Conservation (phyloP, 1,140 invertebrate species). For the Drosophila insularis region DNA sequence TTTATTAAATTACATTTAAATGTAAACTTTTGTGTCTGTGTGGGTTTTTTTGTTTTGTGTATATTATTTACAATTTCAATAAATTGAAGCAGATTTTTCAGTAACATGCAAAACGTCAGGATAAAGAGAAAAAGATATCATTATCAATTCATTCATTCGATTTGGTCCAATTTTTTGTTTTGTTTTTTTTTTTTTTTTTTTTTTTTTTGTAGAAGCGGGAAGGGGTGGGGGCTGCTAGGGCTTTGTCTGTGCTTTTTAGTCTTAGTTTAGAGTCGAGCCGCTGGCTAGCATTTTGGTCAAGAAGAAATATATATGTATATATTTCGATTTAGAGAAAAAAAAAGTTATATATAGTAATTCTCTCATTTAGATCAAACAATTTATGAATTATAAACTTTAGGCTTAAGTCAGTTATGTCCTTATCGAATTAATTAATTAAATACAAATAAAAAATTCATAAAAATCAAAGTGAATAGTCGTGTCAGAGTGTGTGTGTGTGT, state of each 20-base stretch:
- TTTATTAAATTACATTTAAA: conserved; percentile 56
- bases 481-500: neutral
- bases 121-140: conserved; percentile 25
- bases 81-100: conserved; percentile 80
- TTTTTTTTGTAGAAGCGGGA: neutral
- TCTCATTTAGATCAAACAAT: conserved; percentile 10
- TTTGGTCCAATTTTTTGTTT: neutral
- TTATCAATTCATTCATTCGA: conserved; percentile 1
- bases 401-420: conserved; percentile 15
- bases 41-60: neutral
- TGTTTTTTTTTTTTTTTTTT: neutral
- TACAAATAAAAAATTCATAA: conserved; percentile 9
- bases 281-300: conserved; percentile 33
- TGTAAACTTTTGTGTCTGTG: conserved; percentile 4
- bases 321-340: conserved; percentile 5
- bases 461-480: neutral
- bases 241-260: conserved; percentile 38
- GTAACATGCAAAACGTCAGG: conserved; percentile 78
- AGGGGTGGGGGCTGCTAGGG: conserved; percentile 18
- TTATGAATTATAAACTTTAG: conserved; percentile 4
- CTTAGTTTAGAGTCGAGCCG: conserved; percentile 29
- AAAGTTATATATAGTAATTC: conserved; percentile 19
- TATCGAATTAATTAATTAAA: conserved; percentile 24
- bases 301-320: neutral
- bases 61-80: conserved; percentile 34